A percentile compares a stretch with the other conserved stretches of the same genome.
Conservation (phyloP, 2,113 vertebrate genomes). For the Sclerurus mexicanus region DNA sequence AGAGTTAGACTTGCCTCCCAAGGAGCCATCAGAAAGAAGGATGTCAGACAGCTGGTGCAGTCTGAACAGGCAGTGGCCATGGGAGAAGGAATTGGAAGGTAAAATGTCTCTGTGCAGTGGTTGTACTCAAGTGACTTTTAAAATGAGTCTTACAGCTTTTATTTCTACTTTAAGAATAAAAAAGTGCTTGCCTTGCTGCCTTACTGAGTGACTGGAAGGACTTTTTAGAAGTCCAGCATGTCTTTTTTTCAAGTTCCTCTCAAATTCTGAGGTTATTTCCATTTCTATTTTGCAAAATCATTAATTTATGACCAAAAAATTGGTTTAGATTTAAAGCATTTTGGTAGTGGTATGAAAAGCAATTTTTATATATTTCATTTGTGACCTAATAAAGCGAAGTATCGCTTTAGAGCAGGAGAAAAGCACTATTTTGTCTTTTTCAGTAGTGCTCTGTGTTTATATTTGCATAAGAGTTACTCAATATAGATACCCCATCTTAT, state of each 20-base stretch:
- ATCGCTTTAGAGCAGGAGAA: not conserved
- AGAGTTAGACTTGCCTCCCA: not conserved
- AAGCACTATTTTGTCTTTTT: not conserved
- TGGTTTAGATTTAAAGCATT: not conserved
- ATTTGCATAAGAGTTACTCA: not conserved
- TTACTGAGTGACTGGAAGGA: not conserved
- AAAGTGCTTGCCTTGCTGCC: not conserved
- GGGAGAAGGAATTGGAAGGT: not conserved
- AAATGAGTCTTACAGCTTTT: not conserved
- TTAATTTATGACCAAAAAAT: not conserved
- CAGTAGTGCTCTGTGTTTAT: not conserved
- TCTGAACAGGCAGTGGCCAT: not conserved
- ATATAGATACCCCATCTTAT: no score
- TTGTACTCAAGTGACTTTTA: not conserved
- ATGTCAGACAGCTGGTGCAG: not conserved
- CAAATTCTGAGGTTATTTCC: not conserved
- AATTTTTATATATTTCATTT: not conserved
- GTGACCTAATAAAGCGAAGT: not conserved
- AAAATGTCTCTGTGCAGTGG: not conserved
- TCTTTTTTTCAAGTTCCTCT: not conserved
- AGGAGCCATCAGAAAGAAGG: not conserved
- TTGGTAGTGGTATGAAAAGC: not conserved
- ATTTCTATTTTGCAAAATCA: not conserved
- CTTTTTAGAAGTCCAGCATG: not conserved
- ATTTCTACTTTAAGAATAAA: not conserved